Percentiles rank a stretch among this genome's conserved stretches.
phyloP scores from a whole-genome alignment of 2,888 invertebrate species.

The Eupithecia insigniata region DNA sequence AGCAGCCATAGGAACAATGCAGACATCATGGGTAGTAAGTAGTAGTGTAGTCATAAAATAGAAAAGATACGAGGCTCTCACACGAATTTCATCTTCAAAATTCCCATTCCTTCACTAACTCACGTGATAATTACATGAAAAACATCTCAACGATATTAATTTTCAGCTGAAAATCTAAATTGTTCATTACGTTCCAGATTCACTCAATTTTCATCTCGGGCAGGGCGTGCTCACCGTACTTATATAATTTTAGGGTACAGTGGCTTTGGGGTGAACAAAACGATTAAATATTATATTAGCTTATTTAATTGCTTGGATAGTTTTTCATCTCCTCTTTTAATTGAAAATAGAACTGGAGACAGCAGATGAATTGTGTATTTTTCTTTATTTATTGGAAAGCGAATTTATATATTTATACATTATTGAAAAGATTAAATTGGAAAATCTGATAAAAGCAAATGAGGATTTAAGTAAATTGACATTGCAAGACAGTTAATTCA shows the following conservation, averaged over 20 bases:
- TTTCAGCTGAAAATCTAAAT: slow-evolving; percentile 60
- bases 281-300: not conserved
- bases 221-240: slow-evolving; percentile 38
- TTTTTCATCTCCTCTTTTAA: not conserved
- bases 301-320: not conserved
- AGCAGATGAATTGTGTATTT: too few species aligned
- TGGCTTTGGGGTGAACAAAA: not conserved
- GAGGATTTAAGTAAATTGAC: too few species aligned
- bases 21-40: not conserved
- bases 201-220: slow-evolving; percentile 51
- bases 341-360: not conserved
- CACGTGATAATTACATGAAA: slow-evolving; percentile 59
- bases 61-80: not conserved
- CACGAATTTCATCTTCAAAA: not conserved
- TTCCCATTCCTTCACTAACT: slow-evolving; percentile 24
- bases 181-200: slow-evolving; percentile 58
- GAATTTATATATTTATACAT: too few species aligned
- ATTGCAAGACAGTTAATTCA: too few species aligned
- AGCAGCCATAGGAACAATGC: not conserved
- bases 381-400: not conserved
- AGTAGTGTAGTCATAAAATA: too few species aligned
- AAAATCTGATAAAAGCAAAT: not conserved
- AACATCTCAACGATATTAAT: slow-evolving; percentile 65
- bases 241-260: slow-evolving; percentile 28
- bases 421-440: not conserved